Conservation (phyloP, 2,113 vertebrate species). For the Psilopogon haemacephalus region DNA sequence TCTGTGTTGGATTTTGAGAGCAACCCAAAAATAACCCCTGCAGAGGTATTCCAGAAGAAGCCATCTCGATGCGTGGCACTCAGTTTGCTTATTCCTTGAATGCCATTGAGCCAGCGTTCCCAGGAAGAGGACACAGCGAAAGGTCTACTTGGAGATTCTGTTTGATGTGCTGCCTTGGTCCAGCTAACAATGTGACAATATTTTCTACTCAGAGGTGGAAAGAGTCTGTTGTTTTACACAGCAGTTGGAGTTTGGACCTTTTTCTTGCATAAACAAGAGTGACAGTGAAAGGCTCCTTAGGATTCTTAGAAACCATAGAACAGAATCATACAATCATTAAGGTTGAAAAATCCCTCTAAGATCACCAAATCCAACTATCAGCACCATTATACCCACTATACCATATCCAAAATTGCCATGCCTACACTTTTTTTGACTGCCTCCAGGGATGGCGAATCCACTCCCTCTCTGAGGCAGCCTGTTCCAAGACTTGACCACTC, state of each 20-base stretch:
- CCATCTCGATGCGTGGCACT: not conserved
- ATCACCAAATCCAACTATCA: no score
- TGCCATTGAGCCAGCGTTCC: not conserved
- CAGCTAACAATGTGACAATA: accelerated
- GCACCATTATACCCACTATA: no score
- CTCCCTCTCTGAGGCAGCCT: no score
- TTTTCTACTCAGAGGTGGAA: not conserved
- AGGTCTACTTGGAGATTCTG: not conserved
- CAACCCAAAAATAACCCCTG: not conserved
- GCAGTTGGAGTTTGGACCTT: not conserved
- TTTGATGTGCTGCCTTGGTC: not conserved
- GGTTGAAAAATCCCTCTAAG: no score
- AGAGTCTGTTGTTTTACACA: not conserved
- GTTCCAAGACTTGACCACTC: no score
- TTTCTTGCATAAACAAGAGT: not conserved
- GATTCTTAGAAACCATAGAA: not conserved
- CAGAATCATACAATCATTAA: no score
- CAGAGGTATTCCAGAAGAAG: not conserved
- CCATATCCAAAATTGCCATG: no score
- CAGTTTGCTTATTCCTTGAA: not conserved
- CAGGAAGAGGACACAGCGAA: not conserved
- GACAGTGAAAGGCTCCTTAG: not conserved
- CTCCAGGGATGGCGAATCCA: no score
- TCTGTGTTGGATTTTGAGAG: not conserved
- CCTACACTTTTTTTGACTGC: no score